Evolutionary conservation across 1,140 invertebrate species (phyloP).

Genomic region (Parapsyche elsis): DNA sequence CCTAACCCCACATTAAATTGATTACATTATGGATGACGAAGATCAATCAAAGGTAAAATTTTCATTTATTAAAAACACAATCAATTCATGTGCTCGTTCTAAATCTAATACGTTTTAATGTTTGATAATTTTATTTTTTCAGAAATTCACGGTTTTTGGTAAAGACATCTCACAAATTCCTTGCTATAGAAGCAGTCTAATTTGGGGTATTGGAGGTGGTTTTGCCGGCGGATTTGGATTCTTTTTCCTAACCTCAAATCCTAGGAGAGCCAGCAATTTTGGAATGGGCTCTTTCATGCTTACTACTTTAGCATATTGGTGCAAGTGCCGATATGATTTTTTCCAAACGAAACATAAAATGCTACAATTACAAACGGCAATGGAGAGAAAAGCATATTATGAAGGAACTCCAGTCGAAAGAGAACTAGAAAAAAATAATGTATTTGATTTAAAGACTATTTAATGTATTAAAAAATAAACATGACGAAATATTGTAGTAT

Average conservation of each 20-base stretch:
- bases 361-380: constrained; percentile 60
- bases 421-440: constrained; percentile 52
- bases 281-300: constrained; percentile 67
- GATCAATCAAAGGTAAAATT: background rate
- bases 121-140: background rate
- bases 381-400: constrained; percentile 59
- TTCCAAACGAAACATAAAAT: constrained; percentile 63
- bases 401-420: constrained; percentile 62
- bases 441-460: constrained; percentile 49
- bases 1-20: background rate
- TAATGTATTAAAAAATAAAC: background rate
- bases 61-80: background rate
- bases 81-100: background rate
- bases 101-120: background rate
- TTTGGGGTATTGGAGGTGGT: constrained; percentile 70
- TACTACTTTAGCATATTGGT: constrained; percentile 69
- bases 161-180: constrained; percentile 67
- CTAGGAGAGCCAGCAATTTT: constrained; percentile 64
- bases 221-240: constrained; percentile 67
- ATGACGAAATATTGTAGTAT: background rate
- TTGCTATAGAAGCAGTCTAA: constrained; percentile 68
- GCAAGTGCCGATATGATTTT: constrained; percentile 67
- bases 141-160: constrained; percentile 62
- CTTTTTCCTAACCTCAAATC: constrained; percentile 72
- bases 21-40: constrained; percentile 17